Evolutionary conservation across 64 coral and sea anemone species (phyloP), one percentile per base, ranked within the genome.

Genomic region (Acropora tenuis): DNA sequence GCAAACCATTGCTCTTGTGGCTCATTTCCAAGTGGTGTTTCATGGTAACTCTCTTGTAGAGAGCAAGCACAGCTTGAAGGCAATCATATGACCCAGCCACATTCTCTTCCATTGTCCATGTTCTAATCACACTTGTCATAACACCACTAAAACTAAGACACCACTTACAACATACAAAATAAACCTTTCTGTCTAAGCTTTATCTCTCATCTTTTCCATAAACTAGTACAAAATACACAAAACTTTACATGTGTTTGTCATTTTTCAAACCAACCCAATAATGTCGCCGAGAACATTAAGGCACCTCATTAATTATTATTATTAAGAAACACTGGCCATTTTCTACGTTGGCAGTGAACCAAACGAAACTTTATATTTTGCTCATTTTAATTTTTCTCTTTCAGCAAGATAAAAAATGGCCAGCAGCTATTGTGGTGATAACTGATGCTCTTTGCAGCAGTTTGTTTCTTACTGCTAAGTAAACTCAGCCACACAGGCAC

Each of bases 1-100:
- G 71, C 71, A 43, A 74, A 74, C 2, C n/a, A 74, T 9, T 4
- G 71, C 8, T 41, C 71, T 5, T 2, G n/a, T 7, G 5, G 30
- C 30, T 8, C 11, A 84, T 43, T 85, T 50, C 6, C 69, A 1
- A 20, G 65, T 50, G 45, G 30, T 57, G 67, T 66, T 71, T 71
- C 17, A 71, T 71, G 46, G 50, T 68, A 2, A 55, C 52, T 1
- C 52, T 55, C 6, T 1, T 0, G 6, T 55, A 85, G 43, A 48
- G n/a, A 19, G 82, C 82, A 85, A 85, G 82, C 82, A 19, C 82
- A 71, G 82, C 82, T 85, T 85, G 82, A 63, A 19, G 47, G 57
- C 48, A n/a, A 71, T 19, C 45, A 85, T 85, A 65, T 44, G 65
- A 71, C 30, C 82, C 82, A 85, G 82, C 82, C 82, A 19, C 59